Evolutionary conservation across 92 coral and sea anemone genomes (phyloP).

Genomic region (Porites cylindrica): DNA sequence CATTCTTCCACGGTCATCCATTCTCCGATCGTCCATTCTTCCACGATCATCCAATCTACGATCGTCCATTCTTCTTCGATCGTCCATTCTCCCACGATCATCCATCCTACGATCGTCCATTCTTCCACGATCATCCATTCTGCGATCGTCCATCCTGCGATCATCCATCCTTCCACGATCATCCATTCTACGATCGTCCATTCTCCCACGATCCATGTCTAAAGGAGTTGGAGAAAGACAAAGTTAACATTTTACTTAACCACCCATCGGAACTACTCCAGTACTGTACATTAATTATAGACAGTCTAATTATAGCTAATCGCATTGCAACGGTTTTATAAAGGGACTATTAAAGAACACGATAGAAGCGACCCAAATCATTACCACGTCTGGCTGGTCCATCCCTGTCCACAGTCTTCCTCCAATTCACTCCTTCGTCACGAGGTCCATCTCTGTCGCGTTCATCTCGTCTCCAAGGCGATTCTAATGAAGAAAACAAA

Average conservation of each 20-base stretch:
- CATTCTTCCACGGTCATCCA: slow-evolving; percentile 4
- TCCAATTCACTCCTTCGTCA: slow-evolving; percentile 54
- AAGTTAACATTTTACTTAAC: neutral
- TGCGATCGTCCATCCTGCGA: slow-evolving; percentile 20
- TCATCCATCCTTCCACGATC: slow-evolving; percentile 42
- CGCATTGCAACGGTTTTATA: neutral
- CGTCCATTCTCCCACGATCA: slow-evolving; percentile 43
- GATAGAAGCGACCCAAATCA: neutral
- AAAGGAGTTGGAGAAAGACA: neutral
- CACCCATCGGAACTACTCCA: neutral
- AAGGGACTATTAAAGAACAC: neutral
- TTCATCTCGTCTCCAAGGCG: slow-evolving; percentile 43
- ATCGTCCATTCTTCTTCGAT: slow-evolving; percentile 21
- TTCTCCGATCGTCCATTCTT: slow-evolving; percentile 17
- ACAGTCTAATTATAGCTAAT: neutral
- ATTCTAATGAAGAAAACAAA: neutral
- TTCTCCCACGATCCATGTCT: slow-evolving; percentile 48
- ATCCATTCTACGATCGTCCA: slow-evolving; percentile 1
- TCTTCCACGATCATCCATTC: slow-evolving; percentile 31
- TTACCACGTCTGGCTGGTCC: slow-evolving; percentile 64
- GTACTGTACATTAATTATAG: neutral
- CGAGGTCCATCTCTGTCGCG: slow-evolving; percentile 49
- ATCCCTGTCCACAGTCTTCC: slow-evolving; percentile 66
- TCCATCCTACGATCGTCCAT: slow-evolving; percentile 39
- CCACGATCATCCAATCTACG: slow-evolving; percentile 3